These are phyloP conservation scores for Pachliopta kotzebuea DNA, from an alignment of 2,888 invertebrate species.

Conservation along the genomic window DNA sequence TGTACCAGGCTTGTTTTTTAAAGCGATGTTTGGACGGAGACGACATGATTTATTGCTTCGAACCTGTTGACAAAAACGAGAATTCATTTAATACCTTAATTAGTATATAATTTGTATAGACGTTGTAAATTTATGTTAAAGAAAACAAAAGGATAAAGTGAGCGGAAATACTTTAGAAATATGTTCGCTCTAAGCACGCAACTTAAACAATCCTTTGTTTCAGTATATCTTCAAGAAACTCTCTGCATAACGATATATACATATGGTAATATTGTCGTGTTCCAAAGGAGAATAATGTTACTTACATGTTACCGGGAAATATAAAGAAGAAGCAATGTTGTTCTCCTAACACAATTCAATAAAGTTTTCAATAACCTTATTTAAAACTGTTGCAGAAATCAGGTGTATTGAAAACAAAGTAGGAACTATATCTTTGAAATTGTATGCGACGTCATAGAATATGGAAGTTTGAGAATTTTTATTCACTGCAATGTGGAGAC, in stretches of 20 bases:
- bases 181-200: constrained; percentile 11
- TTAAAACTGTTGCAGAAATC: constrained; percentile 24
- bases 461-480: constrained; percentile 10
- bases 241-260: constrained; percentile 19
- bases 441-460: constrained; percentile 5
- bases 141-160: constrained; percentile 1
- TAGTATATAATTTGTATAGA: neutral
- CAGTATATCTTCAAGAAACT: constrained; percentile 16
- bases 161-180: constrained; percentile 3
- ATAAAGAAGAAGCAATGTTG: constrained; percentile 16
- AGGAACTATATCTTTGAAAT: constrained; percentile 14
- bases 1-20: constrained; percentile 63
- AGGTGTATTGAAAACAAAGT: constrained; percentile 25
- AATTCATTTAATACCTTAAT: neutral
- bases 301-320: constrained; percentile 22
- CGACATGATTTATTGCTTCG: constrained; percentile 48
- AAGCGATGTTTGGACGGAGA: constrained; percentile 69
- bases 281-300: constrained; percentile 22
- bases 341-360: constrained; percentile 19
- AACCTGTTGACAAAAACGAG: constrained; percentile 13
- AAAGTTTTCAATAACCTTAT: constrained; percentile 26
- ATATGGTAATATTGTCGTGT: constrained; percentile 28
- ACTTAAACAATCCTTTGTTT: constrained; percentile 22
- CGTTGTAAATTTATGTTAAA: neutral
- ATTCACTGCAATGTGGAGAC: neutral